phyloP scores from a whole-genome alignment of 2,113 vertebrate genomes.

The Passer montanus region DNA sequence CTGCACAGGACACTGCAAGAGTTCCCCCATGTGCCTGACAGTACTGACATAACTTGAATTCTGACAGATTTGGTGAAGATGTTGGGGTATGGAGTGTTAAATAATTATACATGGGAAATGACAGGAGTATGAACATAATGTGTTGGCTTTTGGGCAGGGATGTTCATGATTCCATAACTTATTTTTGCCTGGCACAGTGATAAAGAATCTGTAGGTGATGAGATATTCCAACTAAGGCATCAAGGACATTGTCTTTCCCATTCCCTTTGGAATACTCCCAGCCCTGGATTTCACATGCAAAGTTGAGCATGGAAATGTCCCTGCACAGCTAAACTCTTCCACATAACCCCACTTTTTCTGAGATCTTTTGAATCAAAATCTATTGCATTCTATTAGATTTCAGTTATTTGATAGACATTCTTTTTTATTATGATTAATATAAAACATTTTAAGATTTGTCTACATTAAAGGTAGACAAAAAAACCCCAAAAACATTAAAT shows the following conservation, averaged over 20 bases:
- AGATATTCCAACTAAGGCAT: background rate
- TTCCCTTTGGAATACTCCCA: background rate
- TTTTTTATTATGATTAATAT: background rate
- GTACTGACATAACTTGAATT: accelerated
- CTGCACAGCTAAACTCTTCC: background rate
- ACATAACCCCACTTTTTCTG: background rate
- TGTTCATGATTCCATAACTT: background rate
- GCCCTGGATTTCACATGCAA: background rate
- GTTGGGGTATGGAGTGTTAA: background rate
- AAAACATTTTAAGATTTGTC: background rate
- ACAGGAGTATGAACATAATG: accelerated
- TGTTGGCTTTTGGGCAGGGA: background rate
- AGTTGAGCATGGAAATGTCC: background rate
- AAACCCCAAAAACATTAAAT: background rate
- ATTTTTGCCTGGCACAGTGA: background rate
- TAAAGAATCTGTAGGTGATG: background rate
- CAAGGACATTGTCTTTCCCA: accelerated
- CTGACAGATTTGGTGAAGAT: background rate
- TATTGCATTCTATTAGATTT: background rate
- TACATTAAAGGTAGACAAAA: background rate
- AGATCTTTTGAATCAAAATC: background rate
- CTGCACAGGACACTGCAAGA: background rate
- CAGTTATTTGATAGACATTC: background rate
- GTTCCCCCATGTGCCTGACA: background rate
- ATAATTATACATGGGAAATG: background rate